Percentiles rank a stretch among this genome's conserved stretches.
These are phyloP conservation scores for Ammodytes dubius DNA, from an alignment of 2,113 vertebrate genomes.

Conservation along the genomic window DNA sequence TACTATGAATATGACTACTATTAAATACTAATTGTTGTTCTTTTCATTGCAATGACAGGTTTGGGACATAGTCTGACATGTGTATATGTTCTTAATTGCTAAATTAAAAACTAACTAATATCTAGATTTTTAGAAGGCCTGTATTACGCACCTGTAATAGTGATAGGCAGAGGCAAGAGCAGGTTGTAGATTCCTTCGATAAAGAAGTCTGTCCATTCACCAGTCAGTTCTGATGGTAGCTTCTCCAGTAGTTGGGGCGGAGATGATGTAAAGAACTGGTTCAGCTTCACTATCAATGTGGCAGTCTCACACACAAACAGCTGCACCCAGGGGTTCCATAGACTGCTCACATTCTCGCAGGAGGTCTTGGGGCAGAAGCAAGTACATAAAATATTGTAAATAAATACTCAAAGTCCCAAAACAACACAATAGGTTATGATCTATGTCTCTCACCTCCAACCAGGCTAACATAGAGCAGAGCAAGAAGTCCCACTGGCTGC, in stretches of 20 bases:
- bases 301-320: conserved; percentile 92
- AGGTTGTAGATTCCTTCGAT: conserved; percentile 92
- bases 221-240: conserved; percentile 88
- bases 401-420: background rate
- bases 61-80: background rate
- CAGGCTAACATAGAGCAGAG: conserved; percentile 96
- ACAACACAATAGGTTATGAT: background rate
- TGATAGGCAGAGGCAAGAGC: conserved; percentile 91
- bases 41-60: background rate
- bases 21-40: too few species aligned
- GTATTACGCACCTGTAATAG: conserved; percentile 85
- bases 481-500: conserved; percentile 94
- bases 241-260: conserved; percentile 76
- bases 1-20: background rate
- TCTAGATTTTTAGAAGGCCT: background rate
- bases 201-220: conserved; percentile 96
- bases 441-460: conserved; percentile 90
- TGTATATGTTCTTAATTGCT: background rate
- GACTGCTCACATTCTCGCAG: conserved; percentile 85
- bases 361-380: conserved; percentile 83
- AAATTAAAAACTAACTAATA: background rate
- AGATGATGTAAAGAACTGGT: conserved; percentile 87
- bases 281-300: conserved; percentile 88
- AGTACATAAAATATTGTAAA: background rate
- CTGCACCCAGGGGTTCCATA: conserved; percentile 90